phyloP scores from a whole-genome alignment of 2,888 invertebrate genomes.

The Seira musarum region DNA sequence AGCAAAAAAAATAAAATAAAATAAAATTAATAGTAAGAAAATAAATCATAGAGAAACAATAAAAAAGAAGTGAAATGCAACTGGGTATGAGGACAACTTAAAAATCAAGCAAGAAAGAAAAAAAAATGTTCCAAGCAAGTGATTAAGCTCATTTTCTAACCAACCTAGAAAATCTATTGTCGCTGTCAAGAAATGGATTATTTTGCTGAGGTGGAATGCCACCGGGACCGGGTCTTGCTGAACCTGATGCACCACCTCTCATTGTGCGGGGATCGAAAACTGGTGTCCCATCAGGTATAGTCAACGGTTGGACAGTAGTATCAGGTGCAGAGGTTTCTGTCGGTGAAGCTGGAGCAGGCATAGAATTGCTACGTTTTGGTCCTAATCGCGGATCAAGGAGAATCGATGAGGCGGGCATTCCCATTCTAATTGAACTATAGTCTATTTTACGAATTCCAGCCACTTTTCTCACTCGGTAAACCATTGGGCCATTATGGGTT shows the following conservation, averaged over 20 bases:
- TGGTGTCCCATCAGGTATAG: slow-evolving; percentile 56
- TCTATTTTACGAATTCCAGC: slow-evolving; percentile 81
- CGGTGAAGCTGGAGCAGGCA: slow-evolving; percentile 55
- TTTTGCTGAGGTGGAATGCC: slow-evolving; percentile 48
- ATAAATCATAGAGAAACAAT: slow-evolving; percentile 10
- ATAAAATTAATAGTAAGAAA: neutral
- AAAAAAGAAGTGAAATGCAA: no score
- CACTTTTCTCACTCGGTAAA: slow-evolving; percentile 76
- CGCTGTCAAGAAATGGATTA: slow-evolving; percentile 50
- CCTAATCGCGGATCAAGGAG: slow-evolving; percentile 81
- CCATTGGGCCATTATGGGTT: slow-evolving; percentile 83
- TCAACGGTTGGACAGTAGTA: slow-evolving; percentile 46
- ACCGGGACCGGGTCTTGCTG: slow-evolving; percentile 9
- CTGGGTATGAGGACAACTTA: slow-evolving; percentile 2
- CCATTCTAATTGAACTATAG: slow-evolving; percentile 78
- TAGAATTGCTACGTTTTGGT: slow-evolving; percentile 50
- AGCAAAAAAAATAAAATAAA: slow-evolving; percentile 5
- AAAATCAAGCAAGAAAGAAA: slow-evolving; percentile 26
- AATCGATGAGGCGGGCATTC: slow-evolving; percentile 58
- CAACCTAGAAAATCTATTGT: slow-evolving; percentile 57
- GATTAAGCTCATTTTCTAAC: slow-evolving; percentile 3
- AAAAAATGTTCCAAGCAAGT: slow-evolving; percentile 24
- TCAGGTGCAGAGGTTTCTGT: slow-evolving; percentile 49
- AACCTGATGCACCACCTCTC: slow-evolving; percentile 32
- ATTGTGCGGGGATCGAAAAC: slow-evolving; percentile 56